Evolutionary conservation across 2,113 vertebrate species (phyloP).

Genomic region (Probosciger aterrimus): DNA sequence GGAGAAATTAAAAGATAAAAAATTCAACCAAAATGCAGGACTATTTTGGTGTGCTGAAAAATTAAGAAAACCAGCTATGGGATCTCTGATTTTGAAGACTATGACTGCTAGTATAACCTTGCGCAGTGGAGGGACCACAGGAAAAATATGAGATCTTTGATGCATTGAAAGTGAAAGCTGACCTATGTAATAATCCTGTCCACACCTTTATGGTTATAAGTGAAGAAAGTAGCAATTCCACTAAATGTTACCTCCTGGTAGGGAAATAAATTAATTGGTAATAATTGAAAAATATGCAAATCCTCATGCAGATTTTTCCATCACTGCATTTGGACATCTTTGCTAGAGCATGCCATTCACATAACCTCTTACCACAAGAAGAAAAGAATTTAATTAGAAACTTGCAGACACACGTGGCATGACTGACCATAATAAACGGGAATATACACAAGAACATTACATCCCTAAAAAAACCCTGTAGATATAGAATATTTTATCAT

Average conservation of each 20-base stretch:
- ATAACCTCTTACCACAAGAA: not conserved
- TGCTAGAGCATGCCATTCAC: not conserved
- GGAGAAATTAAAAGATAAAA: not conserved
- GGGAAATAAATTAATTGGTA: not conserved
- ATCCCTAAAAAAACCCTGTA: not conserved
- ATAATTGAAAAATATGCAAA: not conserved
- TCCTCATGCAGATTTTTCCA: not conserved
- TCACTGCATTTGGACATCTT: not conserved
- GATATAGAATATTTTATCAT: not conserved
- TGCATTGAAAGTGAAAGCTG: not conserved
- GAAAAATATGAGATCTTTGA: rapidly evolving
- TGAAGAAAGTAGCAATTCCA: not conserved
- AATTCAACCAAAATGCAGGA: not conserved
- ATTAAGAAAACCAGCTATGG: not conserved
- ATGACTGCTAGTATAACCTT: not conserved
- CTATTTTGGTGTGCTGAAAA: not conserved
- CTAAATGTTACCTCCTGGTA: not conserved
- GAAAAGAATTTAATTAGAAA: not conserved
- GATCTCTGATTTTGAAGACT: not conserved
- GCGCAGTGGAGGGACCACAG: not conserved
- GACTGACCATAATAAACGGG: not conserved
- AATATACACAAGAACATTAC: not conserved
- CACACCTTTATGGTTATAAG: not conserved
- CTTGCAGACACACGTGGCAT: not conserved
- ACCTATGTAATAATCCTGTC: not conserved